Evolutionary conservation across 2,113 vertebrate genomes (phyloP).

Genomic region (Caranx melampygus): DNA sequence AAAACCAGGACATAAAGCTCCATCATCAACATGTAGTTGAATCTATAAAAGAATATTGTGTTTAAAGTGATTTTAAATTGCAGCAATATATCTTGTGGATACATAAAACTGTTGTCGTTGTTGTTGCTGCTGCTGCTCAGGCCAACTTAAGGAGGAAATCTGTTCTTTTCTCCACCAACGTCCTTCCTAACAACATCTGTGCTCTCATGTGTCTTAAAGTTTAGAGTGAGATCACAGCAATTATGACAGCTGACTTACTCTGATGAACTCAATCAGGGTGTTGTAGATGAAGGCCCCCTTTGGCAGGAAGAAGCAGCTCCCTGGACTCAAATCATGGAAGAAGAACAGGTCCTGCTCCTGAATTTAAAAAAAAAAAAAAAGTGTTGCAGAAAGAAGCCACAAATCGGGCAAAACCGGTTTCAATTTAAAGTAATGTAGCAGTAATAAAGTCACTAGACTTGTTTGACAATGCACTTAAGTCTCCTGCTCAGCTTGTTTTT

Average conservation of each 20-base stretch:
- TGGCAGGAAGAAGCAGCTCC: constrained; percentile 98
- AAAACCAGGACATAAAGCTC: background rate
- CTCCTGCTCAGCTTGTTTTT: background rate
- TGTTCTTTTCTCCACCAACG: background rate
- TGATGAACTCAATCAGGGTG: constrained; percentile 91
- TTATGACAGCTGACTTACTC: constrained; percentile 83
- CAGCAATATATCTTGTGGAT: background rate
- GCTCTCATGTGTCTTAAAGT: constrained; percentile 14
- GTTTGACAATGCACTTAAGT: background rate
- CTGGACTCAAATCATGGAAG: constrained; percentile 98
- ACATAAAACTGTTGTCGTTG: constrained; percentile 2
- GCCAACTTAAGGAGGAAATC: background rate
- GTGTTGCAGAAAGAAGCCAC: background rate
- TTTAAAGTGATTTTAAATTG: background rate
- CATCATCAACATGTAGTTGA: background rate
- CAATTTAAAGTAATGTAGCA: constrained; percentile 9
- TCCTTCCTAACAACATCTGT: background rate
- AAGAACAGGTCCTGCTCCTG: constrained; percentile 99
- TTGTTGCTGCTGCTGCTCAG: background rate
- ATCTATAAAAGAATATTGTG: background rate
- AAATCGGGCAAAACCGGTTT: constrained; percentile 37
- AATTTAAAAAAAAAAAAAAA: constrained; percentile 32
- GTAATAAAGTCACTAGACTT: background rate
- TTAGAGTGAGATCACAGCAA: constrained; percentile 25
- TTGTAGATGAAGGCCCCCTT: constrained; percentile 98